Percentiles rank a stretch among this genome's conserved stretches.
Conservation (phyloP, 2,797 vertebrate genomes). For the Pogonophryne albipinna region DNA sequence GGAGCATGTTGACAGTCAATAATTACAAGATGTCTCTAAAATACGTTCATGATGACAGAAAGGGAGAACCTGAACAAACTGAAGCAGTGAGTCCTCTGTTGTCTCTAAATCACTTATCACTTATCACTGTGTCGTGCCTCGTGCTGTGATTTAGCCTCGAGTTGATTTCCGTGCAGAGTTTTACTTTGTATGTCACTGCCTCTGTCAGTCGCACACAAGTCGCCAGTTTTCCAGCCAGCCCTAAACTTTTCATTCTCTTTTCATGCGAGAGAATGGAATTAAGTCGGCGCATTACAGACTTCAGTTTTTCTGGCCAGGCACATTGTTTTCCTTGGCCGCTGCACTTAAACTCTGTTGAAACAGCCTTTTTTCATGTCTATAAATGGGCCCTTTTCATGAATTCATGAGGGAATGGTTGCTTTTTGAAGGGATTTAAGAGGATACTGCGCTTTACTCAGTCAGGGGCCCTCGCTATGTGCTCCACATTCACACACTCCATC, state of each 20-base stretch:
- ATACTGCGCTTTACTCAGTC: constrained; percentile 65
- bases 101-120: constrained; percentile 74
- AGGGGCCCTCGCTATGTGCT: constrained; percentile 67
- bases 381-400: constrained; percentile 84
- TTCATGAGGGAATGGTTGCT: constrained; percentile 75
- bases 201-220: constrained; percentile 70
- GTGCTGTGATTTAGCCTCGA: constrained; percentile 63
- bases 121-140: constrained; percentile 54
- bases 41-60: too few species aligned
- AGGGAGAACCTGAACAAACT: too few species aligned
- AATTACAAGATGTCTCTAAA: too few species aligned
- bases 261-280: constrained; percentile 82
- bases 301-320: constrained; percentile 78
- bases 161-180: constrained; percentile 68
- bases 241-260: constrained; percentile 73
- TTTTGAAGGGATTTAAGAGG: constrained; percentile 76
- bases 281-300: constrained; percentile 73
- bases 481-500: constrained; percentile 71
- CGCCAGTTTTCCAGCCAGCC: constrained; percentile 62
- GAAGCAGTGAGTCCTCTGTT: not conserved
- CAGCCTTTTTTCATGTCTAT: constrained; percentile 77
- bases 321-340: constrained; percentile 86
- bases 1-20: too few species aligned
- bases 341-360: constrained; percentile 75
- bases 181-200: constrained; percentile 73